Evolutionary conservation across 2,888 invertebrate species (phyloP).

Genomic region (Cheilosia vulpina): DNA sequence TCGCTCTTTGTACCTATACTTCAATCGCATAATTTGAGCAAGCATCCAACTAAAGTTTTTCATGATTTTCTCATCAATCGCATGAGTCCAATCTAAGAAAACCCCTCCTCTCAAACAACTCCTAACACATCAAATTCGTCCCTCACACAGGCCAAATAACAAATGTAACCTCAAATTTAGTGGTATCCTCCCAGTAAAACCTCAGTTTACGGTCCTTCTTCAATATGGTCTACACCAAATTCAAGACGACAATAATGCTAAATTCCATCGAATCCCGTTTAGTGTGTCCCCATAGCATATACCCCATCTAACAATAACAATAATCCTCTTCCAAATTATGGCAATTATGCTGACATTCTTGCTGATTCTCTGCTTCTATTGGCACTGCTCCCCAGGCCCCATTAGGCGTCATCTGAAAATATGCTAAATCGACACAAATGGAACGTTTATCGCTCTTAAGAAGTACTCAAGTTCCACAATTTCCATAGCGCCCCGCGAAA

Average conservation of each 20-base stretch:
- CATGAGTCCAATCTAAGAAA: too few relatives aligned
- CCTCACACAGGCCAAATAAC: too few relatives aligned
- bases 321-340: slow-evolving; percentile 70
- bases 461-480: slow-evolving; percentile 60
- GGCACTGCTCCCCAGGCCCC: background rate
- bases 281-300: background rate
- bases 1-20: too few relatives aligned
- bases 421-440: slow-evolving; percentile 75
- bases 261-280: slow-evolving; percentile 1
- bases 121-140: too few relatives aligned
- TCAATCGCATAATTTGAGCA: too few relatives aligned
- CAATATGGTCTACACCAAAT: slow-evolving; percentile 15
- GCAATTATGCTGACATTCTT: slow-evolving; percentile 70
- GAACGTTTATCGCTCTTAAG: slow-evolving; percentile 73
- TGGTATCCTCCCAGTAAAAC: background rate
- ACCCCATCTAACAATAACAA: slow-evolving; percentile 62
- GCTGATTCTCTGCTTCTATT: slow-evolving; percentile 47
- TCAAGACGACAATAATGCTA: background rate
- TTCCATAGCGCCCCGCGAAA: slow-evolving; percentile 59
- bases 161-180: too few relatives aligned
- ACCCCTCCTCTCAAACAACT: too few relatives aligned
- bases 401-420: slow-evolving; percentile 67
- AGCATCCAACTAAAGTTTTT: too few relatives aligned
- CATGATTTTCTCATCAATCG: too few relatives aligned
- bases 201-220: slow-evolving; percentile 19